phyloP scores from a whole-genome alignment of 2,113 vertebrate genomes.

The Menura novaehollandiae region DNA sequence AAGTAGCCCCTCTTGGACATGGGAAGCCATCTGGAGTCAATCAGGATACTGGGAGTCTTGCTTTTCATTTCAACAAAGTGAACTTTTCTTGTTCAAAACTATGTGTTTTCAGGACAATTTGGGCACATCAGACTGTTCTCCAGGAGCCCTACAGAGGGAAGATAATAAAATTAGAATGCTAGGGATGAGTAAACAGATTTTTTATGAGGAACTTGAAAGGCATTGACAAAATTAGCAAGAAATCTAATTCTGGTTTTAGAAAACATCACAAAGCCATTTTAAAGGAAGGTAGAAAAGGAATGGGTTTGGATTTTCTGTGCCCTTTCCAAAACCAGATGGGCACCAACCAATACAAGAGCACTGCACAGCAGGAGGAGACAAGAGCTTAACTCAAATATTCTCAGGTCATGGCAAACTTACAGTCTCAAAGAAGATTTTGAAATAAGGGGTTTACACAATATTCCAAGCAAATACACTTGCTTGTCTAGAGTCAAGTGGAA shows the following conservation, averaged over 20 bases:
- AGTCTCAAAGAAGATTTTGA: fast-evolving
- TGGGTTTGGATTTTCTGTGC: not conserved
- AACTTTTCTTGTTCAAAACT: not conserved
- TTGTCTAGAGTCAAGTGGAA: not conserved
- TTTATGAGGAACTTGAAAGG: not conserved
- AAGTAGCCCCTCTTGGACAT: not conserved
- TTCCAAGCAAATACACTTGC: not conserved
- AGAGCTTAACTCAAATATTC: not conserved
- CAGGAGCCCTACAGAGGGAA: not conserved
- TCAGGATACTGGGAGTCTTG: not conserved
- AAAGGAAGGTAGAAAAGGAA: not conserved
- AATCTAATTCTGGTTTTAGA: not conserved
- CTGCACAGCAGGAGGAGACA: not conserved
- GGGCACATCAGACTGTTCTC: not conserved
- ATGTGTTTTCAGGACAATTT: not conserved
- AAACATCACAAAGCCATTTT: not conserved
- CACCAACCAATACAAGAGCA: not conserved
- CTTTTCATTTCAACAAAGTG: not conserved
- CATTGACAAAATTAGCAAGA: not conserved
- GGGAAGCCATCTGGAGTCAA: not conserved
- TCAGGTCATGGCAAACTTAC: not conserved
- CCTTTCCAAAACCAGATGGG: not conserved
- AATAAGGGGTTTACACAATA: not conserved
- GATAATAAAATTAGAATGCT: not conserved
- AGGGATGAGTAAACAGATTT: not conserved